Base-by-base conservation (phyloP, 2,113 vertebrate species). In the Carassius gibelio region DNA sequence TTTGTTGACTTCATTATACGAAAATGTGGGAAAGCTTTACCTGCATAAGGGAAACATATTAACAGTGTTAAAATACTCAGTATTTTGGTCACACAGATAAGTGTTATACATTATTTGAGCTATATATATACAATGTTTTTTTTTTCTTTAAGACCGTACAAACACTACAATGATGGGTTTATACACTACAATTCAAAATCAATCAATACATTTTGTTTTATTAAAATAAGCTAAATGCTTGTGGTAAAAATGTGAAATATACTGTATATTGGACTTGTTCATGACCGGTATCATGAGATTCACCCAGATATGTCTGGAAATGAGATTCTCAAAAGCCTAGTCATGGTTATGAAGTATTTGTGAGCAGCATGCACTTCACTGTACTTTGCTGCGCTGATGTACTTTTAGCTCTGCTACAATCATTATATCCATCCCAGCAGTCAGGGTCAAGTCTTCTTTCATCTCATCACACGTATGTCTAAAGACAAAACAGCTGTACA, bases 401-500 rank as follows among this genome's bases (percentile, higher is more conserved):
- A 74, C 71, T 74, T 74, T 23, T 74, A 74, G 21, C 38, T n/a
- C 71, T 74, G 21, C 71, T 42, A 74, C 38, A 50, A 7, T 75
- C 72, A 50, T 26, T 50, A 75, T 13, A 75, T 50, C 13, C 72
- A 75, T 50, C 6, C 42, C 72, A 75, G n/a, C 42, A 48, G 42
- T 26, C n/a, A 14, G 42, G 72, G n/a, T 75, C 72, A 48, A 75
- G 30, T 48, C 36, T 21, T 48, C 50, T 36, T 23, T 64, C 36
- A 68, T 64, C 71, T 23, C 71, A 48, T 45, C 84, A 57, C 79
- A 69, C 62, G 55, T 48, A 48, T 11, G 10, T 45, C 8, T 45
- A 3, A 74, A 87, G 75, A 14, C 26, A 26, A 55, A 45, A 79
- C 83, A 89, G 83, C 66, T 85, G 83, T 14, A 45, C 61, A 42